Evolutionary conservation across 1,140 invertebrate genomes (phyloP), one percentile per base, ranked within the genome.

Genomic region (Drosophila suzukii): DNA sequence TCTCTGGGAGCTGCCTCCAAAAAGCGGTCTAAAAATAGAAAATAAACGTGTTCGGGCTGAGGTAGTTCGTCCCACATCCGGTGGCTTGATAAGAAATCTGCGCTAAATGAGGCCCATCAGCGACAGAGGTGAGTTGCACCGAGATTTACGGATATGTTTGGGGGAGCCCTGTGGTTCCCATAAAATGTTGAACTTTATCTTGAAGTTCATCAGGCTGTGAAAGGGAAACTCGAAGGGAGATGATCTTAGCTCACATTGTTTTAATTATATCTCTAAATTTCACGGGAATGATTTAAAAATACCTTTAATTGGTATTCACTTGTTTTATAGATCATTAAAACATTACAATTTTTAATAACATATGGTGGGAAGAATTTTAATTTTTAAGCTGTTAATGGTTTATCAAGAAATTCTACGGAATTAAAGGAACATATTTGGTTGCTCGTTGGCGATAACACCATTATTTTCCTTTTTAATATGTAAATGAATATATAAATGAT

Each of bases 31-130:
- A 66, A 50, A 75, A 72, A 84, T 83, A 84, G 81, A 20, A 20
- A 20, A 44, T n/a, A 15, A 70, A 71, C 56, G 59, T 65, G 66
- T 60, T 66, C 44, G 38, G 17, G 49, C 27, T 20, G 44, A 70
- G 20, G 55, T 50, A 75, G 44, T 24, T 56, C 65, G 39, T 10
- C 63, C 65, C 66, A 62, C 78, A 49, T 62, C 61, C 58, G 68
- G 68, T 49, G 5, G 20, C 56, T n/a, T 72, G 68, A 72, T 72
- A 72, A 71, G 68, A 43, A 71, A 72, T 72, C 68, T 58, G 1
- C 6, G 47, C 72, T 76, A 68, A 76, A 76, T 76, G 74, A 68
- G 55, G 55, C 74, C 44, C 73, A 76, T 76, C 74, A 60, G 44
- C 62, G 20, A 46, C 56, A 53, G 54, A 75, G 73, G 72, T 75